A percentile compares a stretch with the other conserved stretches of the same genome.
These are phyloP conservation scores for Caenorhabditis wallacei DNA, from an alignment of 2,888 invertebrate species.

Conservation along the genomic window DNA sequence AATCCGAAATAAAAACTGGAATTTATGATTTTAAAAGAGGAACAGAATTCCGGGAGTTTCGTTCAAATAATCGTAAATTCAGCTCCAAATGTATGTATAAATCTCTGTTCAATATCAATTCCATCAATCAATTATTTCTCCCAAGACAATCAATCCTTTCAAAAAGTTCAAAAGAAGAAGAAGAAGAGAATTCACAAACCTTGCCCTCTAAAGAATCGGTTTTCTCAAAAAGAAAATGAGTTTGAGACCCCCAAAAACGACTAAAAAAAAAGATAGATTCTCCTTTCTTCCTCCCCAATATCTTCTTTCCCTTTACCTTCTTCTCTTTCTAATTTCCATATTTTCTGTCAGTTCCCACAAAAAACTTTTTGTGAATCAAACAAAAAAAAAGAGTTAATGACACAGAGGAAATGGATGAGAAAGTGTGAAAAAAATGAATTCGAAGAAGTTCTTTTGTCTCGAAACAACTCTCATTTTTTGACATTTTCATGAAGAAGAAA, in stretches of 20 bases:
- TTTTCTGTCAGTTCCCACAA: background rate
- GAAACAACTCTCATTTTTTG: constrained; percentile 2
- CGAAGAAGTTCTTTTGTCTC: constrained; percentile 27
- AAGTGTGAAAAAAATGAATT: constrained; percentile 7
- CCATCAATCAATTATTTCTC: no score
- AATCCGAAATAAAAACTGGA: no score
- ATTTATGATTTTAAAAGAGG: no score
- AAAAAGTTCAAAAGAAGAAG: no score
- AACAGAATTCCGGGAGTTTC: no score
- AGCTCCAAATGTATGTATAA: no score
- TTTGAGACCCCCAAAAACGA: constrained; percentile 1
- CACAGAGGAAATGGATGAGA: constrained; percentile 8
- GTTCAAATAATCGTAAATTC: no score
- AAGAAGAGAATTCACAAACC: no score
- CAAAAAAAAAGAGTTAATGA: constrained; percentile 19
- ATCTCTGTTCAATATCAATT: no score
- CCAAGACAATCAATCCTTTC: no score
- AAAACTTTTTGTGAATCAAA: background rate
- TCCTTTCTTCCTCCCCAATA: background rate
- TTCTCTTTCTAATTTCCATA: constrained; percentile 41
- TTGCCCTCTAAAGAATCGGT: no score
- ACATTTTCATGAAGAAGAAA: constrained; percentile 14
- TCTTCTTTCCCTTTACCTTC: constrained; percentile 3
- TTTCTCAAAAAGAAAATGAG: constrained; percentile 22
- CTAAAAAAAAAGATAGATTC: background rate